Evolutionary conservation across 2,888 invertebrate genomes (phyloP).

Genomic region (Heliconius cydno): DNA sequence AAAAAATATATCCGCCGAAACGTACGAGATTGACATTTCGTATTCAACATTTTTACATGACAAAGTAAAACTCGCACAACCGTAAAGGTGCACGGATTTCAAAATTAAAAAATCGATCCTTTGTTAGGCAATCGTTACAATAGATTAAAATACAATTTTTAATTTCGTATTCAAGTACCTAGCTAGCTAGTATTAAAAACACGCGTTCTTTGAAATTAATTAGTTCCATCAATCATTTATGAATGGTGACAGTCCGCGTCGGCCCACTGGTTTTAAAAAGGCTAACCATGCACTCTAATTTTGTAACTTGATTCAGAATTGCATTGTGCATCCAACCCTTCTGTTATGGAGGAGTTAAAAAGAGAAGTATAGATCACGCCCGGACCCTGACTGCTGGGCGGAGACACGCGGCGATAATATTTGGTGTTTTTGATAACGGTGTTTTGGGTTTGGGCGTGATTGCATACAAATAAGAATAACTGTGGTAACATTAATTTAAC

Average conservation of each 20-base stretch:
- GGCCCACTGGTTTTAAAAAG: conserved; percentile 75
- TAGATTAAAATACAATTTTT: conserved; percentile 57
- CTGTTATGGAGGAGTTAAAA: conserved; percentile 52
- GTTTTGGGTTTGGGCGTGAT: conserved; percentile 2
- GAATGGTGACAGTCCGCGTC: conserved; percentile 71
- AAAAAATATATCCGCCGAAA: neutral
- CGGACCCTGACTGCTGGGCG: conserved; percentile 66
- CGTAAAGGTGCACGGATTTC: conserved; percentile 39
- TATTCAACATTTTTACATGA: conserved; percentile 22
- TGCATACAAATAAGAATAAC: neutral
- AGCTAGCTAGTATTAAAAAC: conserved; percentile 61
- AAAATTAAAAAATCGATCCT: conserved; percentile 60
- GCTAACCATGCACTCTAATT: conserved; percentile 62
- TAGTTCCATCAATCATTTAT: conserved; percentile 81
- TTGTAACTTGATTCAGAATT: conserved; percentile 73
- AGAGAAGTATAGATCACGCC: conserved; percentile 54
- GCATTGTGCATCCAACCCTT: conserved; percentile 76
- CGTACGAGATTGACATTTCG: conserved; percentile 12
- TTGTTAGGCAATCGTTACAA: conserved; percentile 61
- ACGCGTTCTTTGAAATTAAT: conserved; percentile 78
- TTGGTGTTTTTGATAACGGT: conserved; percentile 57
- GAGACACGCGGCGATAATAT: conserved; percentile 71
- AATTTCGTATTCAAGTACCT: conserved; percentile 72
- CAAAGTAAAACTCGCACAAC: conserved; percentile 34
- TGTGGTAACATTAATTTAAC: neutral